phyloP scores from a whole-genome alignment of 2,113 vertebrate genomes.

The Bubo bubo region DNA sequence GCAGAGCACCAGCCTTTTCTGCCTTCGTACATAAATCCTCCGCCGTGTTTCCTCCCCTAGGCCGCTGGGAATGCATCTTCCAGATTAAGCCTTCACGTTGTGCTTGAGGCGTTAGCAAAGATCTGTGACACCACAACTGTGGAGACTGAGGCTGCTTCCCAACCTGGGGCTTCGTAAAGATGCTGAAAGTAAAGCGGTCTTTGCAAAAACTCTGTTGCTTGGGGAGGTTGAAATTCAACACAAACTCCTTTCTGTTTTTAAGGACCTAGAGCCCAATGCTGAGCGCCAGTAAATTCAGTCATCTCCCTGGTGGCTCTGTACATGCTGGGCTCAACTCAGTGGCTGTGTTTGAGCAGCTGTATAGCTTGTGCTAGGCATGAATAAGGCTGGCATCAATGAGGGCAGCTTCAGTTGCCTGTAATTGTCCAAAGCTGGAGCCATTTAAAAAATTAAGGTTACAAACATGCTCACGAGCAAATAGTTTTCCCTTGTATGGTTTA shows the following conservation, averaged over 20 bases:
- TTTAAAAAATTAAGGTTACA: background rate
- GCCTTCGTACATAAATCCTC: fast-evolving
- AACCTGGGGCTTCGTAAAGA: background rate
- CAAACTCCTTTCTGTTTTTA: background rate
- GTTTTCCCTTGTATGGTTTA: background rate
- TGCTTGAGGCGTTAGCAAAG: background rate
- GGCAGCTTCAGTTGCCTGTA: background rate
- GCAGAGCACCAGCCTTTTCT: background rate
- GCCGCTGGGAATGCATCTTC: background rate
- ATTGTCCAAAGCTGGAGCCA: background rate
- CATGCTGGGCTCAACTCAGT: background rate
- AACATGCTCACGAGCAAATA: background rate
- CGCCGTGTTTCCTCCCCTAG: fast-evolving
- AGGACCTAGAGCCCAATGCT: background rate
- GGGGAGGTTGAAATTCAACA: background rate
- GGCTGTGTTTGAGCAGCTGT: background rate
- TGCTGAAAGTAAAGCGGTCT: fast-evolving
- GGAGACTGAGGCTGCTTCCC: background rate
- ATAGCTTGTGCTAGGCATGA: background rate
- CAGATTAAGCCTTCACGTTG: background rate
- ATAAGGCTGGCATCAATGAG: background rate
- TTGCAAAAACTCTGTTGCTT: background rate
- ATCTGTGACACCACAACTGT: fast-evolving
- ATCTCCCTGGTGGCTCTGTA: background rate
- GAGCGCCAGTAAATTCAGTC: background rate